Base-by-base conservation (phyloP, 2,797 vertebrate genomes). In the Echiichthys vipera region DNA sequence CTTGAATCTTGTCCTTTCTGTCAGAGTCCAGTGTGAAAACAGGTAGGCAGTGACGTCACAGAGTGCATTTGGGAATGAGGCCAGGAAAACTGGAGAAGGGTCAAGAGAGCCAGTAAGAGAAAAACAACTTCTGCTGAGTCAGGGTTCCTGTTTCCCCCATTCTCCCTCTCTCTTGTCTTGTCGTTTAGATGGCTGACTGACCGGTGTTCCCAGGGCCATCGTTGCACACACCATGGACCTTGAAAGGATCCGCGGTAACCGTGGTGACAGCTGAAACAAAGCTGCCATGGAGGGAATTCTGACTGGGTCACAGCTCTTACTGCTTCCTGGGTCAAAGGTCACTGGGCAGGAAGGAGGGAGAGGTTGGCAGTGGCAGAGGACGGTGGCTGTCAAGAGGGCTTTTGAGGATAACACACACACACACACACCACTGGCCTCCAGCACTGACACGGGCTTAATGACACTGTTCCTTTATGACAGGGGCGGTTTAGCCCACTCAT, bases 321-420 rank as follows among this genome's bases (percentile, higher is more conserved):
- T 68, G 65, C 59, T 84, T 88, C 79, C 77, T 68, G 77, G 75
- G 74, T 85, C 78, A 83, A 73, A 91, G 92, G 84, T 85, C 61
- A 14, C 32, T 1, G 13, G 56, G 63, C 78, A 87, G 88, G 74
- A 82, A 78, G 63, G 67, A 74, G 63, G 69, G 65, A 50, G 67
- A 75, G 80, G 56, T 25, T n/a, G 22, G 69, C 8, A 51, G 65
- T 30, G 66, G 34, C 71, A 59, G 32, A 83, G 75, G 78, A 74
- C 24, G 37, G 36, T 32, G 74, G 61, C 65, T 71, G 56, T 78
- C 74, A 46, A 39, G 24, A 80, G 59, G 77, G 36, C 18, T 36
- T 61, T 43, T 34, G 27, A 65, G 65, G 70, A 62, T 27, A 7
- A 57, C 55, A 72, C 59, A 25, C 74, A 80, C 53, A 79, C 36